A percentile compares a stretch with the other conserved stretches of the same genome.
These are phyloP conservation scores for Colossoma macropomum DNA, from an alignment of 2,113 vertebrate genomes.

Conservation along the genomic window DNA sequence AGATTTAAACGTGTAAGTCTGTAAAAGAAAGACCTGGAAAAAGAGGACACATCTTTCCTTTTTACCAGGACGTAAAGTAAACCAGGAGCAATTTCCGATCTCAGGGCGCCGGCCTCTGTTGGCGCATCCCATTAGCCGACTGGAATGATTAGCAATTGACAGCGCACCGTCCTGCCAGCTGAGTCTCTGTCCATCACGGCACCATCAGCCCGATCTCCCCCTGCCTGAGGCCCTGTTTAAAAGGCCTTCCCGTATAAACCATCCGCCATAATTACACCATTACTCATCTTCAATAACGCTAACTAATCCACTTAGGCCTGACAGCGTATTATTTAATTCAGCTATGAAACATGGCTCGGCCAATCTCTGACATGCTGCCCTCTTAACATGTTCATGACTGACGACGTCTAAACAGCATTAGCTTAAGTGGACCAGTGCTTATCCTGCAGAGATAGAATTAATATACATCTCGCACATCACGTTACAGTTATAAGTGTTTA, in stretches of 20 bases:
- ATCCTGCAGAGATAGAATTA: background rate
- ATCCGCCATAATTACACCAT: conserved; percentile 68
- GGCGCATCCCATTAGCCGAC: background rate
- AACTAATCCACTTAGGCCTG: conserved; percentile 72
- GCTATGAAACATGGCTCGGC: conserved; percentile 59
- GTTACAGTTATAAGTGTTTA: background rate
- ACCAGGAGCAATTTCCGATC: too few relatives aligned
- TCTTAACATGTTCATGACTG: too few relatives aligned
- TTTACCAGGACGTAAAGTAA: too few relatives aligned
- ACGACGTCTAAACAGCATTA: background rate
- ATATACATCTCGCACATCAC: background rate
- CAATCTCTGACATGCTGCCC: background rate
- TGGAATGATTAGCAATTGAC: background rate
- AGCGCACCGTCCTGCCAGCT: background rate
- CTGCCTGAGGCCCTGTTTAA: background rate
- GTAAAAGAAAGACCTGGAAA: too few relatives aligned
- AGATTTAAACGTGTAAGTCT: too few relatives aligned
- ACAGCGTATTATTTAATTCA: conserved; percentile 58
- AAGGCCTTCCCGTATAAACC: background rate
- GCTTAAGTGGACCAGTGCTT: background rate
- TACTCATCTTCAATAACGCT: conserved; percentile 71
- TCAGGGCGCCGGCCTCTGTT: too few relatives aligned
- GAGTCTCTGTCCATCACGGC: background rate
- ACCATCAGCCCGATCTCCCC: background rate
- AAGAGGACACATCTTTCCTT: too few relatives aligned